Evolutionary conservation across 2,113 vertebrate genomes (phyloP).

Genomic region (Nycticorax nycticorax): DNA sequence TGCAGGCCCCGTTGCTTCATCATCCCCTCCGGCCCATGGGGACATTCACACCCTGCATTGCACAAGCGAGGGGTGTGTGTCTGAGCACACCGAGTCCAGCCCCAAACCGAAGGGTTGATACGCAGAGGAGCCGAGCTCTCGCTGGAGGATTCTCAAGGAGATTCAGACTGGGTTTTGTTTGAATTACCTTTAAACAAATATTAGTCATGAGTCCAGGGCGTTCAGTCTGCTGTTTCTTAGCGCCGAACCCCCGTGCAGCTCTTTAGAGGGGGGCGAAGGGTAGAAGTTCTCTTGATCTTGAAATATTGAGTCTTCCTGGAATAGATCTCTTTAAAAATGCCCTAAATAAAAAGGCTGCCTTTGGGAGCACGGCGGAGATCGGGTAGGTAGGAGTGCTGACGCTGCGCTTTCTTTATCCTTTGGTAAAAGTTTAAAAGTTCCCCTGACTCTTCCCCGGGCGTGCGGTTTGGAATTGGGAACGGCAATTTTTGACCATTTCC

Average conservation of each 20-base stretch:
- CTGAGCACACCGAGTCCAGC: background rate
- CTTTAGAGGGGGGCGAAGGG: background rate
- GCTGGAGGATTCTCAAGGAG: background rate
- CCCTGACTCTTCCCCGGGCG: background rate
- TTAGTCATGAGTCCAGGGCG: background rate
- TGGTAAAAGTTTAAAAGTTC: background rate
- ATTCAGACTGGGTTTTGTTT: background rate
- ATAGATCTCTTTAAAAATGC: background rate
- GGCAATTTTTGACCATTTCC: background rate
- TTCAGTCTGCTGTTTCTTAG: background rate
- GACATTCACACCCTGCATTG: background rate
- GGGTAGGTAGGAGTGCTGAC: background rate
- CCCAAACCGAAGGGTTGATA: background rate
- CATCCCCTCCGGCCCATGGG: background rate
- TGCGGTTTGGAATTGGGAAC: background rate
- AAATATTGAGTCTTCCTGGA: background rate
- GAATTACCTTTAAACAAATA: background rate
- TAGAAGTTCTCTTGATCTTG: background rate
- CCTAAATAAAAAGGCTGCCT: background rate
- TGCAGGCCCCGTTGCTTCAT: background rate
- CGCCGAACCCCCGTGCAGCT: accelerated
- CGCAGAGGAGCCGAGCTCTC: background rate
- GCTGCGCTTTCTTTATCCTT: background rate
- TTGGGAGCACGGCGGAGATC: background rate
- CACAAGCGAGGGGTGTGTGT: background rate